Percentiles rank a stretch among this genome's conserved stretches.
These are phyloP conservation scores for Drosophila birchii DNA, from an alignment of 2,888 invertebrate species.

Conservation along the genomic window DNA sequence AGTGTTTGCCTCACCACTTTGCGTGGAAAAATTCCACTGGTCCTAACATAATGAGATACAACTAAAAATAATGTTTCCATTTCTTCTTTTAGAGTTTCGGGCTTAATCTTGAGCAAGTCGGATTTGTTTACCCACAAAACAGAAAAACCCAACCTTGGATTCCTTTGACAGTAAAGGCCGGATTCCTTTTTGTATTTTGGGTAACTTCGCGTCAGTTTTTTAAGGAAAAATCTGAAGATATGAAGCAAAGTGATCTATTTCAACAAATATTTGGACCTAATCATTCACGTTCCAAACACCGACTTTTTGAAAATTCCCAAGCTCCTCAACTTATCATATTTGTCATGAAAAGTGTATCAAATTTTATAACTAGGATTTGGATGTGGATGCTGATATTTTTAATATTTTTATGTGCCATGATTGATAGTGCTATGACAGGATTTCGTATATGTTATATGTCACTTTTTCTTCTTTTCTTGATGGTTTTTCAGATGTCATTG, in stretches of 20 bases:
- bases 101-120: conserved; percentile 91
- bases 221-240: conserved; percentile 90
- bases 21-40: too few species aligned
- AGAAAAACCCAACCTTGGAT: conserved; percentile 87
- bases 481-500: conserved; percentile 97
- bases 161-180: conserved; percentile 91
- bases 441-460: conserved; percentile 99
- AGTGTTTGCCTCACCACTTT: too few species aligned
- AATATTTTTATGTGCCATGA: conserved; percentile 96
- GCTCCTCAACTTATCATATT: conserved; percentile 51
- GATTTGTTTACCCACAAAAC: conserved; percentile 89
- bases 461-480: conserved; percentile 94
- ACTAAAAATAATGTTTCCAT: not conserved
- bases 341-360: conserved; percentile 88
- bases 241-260: conserved; percentile 85
- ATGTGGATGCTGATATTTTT: conserved; percentile 97
- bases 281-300: conserved; percentile 74
- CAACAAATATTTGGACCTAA: conserved; percentile 70
- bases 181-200: conserved; percentile 97
- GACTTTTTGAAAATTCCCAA: conserved; percentile 48
- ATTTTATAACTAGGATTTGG: conserved; percentile 95
- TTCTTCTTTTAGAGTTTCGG: conserved; percentile 85
- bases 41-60: too few species aligned
- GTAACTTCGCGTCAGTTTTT: conserved; percentile 95
- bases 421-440: conserved; percentile 95